Evolutionary conservation across 2,113 vertebrate species (phyloP), one percentile per base, ranked within the genome.

Genomic region (Rostratula benghalensis): DNA sequence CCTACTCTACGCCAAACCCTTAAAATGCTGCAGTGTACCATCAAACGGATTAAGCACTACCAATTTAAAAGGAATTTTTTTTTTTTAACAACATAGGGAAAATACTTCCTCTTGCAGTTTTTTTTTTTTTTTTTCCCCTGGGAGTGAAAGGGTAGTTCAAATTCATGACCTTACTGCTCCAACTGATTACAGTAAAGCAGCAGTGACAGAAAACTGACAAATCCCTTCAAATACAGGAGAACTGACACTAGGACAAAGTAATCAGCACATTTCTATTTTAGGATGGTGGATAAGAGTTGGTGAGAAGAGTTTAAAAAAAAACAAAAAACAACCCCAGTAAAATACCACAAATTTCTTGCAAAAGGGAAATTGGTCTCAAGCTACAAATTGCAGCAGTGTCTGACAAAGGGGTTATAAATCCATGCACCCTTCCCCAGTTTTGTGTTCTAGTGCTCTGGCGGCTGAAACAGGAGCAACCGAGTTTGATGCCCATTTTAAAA

Each of bases 81-180:
- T 18, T 79, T 87, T 87, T 78, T 83, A 3, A 4, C 41, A n/a
- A 76, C 18, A 48, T 2, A 1, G 1, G 46, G 71, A 79, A 75
- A 84, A 50, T 23, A 54, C 25, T 68, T 93, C 43, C 43, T 77
- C 39, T 63, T 86, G 37, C 43, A 75, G 19, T 43, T 87, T 87
- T 79, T 79, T 89, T 46, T 82, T n/a, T n/a, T n/a, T n/a, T n/a
- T n/a, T n/a, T n/a, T n/a, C n/a, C 64, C 45, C 45, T 96, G 95
- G 95, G 96, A 97, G 95, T 96, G 96, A 97, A 97, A 97, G 93
- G 94, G 96, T 96, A 97, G 96, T 96, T 96, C 95, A 96, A 96
- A 96, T 96, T 97, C 95, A 96, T 96, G 95, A 95, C 92, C 93
- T 93, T 78, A 88, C 90, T 92, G 92, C 95, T 93, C 76, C 89